These are phyloP conservation scores for Dendrocincla tyrannina DNA, from an alignment of 2,797 vertebrate genomes.

Conservation along the genomic window DNA sequence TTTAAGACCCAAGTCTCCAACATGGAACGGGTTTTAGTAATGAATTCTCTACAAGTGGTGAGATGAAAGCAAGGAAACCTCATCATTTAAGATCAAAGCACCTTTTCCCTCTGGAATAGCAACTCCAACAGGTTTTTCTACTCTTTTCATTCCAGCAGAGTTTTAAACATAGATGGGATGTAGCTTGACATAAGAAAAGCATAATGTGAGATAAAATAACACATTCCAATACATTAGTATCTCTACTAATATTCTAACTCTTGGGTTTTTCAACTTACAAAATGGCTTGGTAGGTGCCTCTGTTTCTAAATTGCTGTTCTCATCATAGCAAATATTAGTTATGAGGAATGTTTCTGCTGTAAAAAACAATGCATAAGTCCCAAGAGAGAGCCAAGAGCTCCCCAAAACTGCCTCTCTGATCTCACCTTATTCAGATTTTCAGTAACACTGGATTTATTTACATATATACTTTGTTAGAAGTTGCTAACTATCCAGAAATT, in stretches of 20 bases:
- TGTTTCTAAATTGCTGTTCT: neutral
- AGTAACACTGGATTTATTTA: neutral
- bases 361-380: neutral
- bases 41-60: neutral
- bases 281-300: neutral
- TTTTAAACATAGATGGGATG: neutral
- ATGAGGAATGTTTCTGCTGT: neutral
- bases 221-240: neutral
- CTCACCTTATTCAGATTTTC: neutral
- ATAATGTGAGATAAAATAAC: neutral
- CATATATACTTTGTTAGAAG: neutral
- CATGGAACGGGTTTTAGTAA: neutral
- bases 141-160: neutral
- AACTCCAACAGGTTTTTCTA: conserved; percentile 43
- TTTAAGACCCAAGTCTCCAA: neutral
- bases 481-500: neutral
- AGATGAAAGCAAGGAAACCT: neutral
- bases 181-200: neutral
- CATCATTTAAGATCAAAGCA: conserved; percentile 25
- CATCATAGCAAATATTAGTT: neutral
- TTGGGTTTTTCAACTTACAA: neutral
- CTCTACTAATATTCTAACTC: neutral
- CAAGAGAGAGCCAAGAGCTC: neutral
- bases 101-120: neutral
- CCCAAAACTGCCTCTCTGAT: neutral